Conservation (phyloP, 2,888 invertebrate species). For the Thymelicus acteon region DNA sequence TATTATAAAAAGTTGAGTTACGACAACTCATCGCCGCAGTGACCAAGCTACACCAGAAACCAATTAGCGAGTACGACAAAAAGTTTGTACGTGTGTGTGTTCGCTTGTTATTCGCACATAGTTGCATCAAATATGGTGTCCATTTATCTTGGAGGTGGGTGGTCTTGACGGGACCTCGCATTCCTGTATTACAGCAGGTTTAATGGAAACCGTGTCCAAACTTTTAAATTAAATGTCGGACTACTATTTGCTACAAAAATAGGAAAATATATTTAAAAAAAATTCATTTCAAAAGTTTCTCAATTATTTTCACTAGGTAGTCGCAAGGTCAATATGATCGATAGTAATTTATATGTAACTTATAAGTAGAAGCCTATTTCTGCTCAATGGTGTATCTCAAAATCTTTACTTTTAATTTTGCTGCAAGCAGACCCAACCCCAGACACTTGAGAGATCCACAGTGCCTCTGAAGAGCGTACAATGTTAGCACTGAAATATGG, state of each 20-base stretch:
- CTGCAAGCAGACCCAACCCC: no score
- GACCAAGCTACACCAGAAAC: conserved; percentile 20
- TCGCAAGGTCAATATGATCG: no score
- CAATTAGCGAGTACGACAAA: conserved; percentile 28
- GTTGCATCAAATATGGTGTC: conserved; percentile 30
- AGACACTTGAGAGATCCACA: no score
- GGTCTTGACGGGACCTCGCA: conserved; percentile 18
- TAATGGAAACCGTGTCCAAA: conserved; percentile 6
- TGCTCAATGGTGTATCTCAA: no score
- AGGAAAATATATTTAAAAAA: no score
- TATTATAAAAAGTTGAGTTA: background rate
- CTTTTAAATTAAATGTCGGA: background rate
- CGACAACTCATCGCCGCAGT: background rate
- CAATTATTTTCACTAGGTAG: no score
- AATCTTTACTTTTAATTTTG: no score
- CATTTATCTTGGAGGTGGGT: conserved; percentile 31
- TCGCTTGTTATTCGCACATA: conserved; percentile 32
- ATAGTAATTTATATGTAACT: no score
- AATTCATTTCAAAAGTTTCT: no score
- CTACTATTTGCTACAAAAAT: background rate
- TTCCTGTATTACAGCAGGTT: conserved; percentile 7
- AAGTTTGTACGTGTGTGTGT: conserved; percentile 21
- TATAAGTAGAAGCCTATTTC: no score
- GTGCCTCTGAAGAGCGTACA: no score
- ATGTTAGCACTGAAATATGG: no score